Evolutionary conservation across 2,113 vertebrate genomes (phyloP).

Genomic region (Holacanthus passer): DNA sequence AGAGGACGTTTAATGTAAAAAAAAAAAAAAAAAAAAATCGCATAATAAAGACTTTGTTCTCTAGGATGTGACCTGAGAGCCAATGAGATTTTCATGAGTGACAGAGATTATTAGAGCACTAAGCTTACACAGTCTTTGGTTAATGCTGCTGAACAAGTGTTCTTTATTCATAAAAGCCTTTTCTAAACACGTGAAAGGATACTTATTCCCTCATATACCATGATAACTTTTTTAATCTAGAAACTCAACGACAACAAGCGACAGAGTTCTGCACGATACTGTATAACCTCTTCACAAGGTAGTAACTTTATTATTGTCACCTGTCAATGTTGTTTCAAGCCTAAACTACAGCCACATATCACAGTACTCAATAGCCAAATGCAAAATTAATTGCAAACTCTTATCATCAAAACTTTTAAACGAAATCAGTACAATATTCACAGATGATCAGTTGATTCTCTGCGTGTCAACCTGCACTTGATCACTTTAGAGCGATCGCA

Average conservation of each 20-base stretch:
- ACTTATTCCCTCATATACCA: not conserved
- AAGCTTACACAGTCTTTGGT: constrained; percentile 12
- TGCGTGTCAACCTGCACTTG: not conserved
- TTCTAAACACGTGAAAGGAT: constrained; percentile 2
- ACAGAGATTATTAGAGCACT: constrained; percentile 23
- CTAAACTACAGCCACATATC: not conserved
- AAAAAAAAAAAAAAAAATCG: too few relatives aligned
- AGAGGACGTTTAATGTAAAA: not conserved
- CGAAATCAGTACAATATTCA: not conserved
- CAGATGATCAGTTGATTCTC: not conserved
- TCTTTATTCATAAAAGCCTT: constrained; percentile 22
- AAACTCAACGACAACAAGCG: not conserved
- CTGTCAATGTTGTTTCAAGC: not conserved
- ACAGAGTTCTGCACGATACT: not conserved
- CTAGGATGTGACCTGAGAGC: constrained; percentile 23
- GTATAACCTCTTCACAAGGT: not conserved
- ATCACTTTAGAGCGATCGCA: too few relatives aligned
- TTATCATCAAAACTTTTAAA: not conserved
- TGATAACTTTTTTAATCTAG: not conserved
- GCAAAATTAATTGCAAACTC: not conserved
- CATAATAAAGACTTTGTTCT: not conserved
- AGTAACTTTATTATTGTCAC: not conserved
- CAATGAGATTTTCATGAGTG: constrained; percentile 37
- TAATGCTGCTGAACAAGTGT: constrained; percentile 7
- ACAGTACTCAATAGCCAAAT: not conserved